Base-by-base conservation (phyloP, 2,113 vertebrate species). In the Charina bottae region DNA sequence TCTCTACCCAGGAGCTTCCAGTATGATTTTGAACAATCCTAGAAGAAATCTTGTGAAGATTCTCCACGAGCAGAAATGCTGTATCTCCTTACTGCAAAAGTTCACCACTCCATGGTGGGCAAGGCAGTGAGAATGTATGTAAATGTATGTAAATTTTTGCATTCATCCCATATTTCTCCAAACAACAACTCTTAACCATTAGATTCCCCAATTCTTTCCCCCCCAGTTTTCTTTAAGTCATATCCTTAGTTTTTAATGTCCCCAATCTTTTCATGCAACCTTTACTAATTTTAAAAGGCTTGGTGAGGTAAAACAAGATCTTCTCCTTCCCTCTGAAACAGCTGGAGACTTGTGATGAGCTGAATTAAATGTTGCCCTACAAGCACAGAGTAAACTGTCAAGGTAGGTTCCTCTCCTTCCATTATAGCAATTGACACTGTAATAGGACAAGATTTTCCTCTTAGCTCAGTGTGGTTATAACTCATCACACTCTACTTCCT, bases 221-320 rank as follows among this genome's bases (percentile, higher is more conserved):
- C 42, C 15, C 33, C 64, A 60, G 28, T 83, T 83, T 90, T 59
- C 37, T 23, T 21, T 68, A 83, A 90, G 54, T 46, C 46, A 84
- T 90, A n/a, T 59, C 33, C 23, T 83, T 37, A 90, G 55, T 84
- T 90, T 90, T 90, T 90, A 90, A 84, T 90, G 89, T 19, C 15
- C 21, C 17, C 59, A 7, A 49, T 59, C n/a, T 59, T 59, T 90
- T 83, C 55, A 59, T 83, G 24, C 10, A 60, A 49, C 78, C 12
- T 60, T 85, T 90, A 83, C 56, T 60, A 62, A 90, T 49, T 85
- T 90, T 85, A 60, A 60, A 84, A 85, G 15, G 17, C 56, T 90
- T 90, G 37, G 42, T 26, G 60, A 23, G 19, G 55, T 37, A 28
- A 19, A 23, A n/a, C 15, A 37, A 89, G 88, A 42, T 11, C n/a